phyloP scores from a whole-genome alignment of 2,888 invertebrate species.

The Temnothorax ravouxi region DNA sequence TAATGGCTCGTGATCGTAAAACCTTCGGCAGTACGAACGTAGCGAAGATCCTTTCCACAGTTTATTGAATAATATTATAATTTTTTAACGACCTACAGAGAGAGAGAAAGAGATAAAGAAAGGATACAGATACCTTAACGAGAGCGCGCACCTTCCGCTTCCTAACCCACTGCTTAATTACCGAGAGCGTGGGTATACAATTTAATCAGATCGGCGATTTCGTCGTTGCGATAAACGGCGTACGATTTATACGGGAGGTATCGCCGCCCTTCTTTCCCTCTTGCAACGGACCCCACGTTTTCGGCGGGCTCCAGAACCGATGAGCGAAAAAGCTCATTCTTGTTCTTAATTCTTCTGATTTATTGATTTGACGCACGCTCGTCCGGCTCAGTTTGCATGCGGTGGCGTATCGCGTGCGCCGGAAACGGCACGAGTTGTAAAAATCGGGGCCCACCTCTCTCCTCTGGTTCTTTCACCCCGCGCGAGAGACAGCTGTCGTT shows the following conservation, averaged over 20 bases:
- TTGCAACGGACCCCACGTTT: background rate
- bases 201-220: slow-evolving; percentile 42
- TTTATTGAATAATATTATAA: slow-evolving; percentile 66
- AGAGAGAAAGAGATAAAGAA: background rate
- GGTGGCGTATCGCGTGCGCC: slow-evolving; percentile 79
- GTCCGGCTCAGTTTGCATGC: slow-evolving; percentile 56
- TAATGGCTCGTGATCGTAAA: slow-evolving; percentile 71
- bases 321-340: background rate
- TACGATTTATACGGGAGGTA: background rate
- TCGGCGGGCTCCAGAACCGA: background rate
- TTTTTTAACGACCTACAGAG: slow-evolving; percentile 53
- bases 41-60: slow-evolving; percentile 38
- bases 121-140: slow-evolving; percentile 18
- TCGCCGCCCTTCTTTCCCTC: background rate
- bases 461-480: background rate
- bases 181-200: slow-evolving; percentile 14
- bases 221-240: slow-evolving; percentile 31
- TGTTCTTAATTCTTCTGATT: background rate
- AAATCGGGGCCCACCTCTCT: slow-evolving; percentile 67
- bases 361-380: slow-evolving; percentile 53
- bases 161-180: slow-evolving; percentile 34
- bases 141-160: slow-evolving; percentile 32
- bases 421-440: slow-evolving; percentile 84
- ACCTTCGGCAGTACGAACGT: slow-evolving; percentile 44
- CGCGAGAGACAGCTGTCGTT: slow-evolving; percentile 32